These are phyloP conservation scores for Himantopus leucocephalus DNA, from an alignment of 2,113 vertebrate genomes.

Conservation along the genomic window DNA sequence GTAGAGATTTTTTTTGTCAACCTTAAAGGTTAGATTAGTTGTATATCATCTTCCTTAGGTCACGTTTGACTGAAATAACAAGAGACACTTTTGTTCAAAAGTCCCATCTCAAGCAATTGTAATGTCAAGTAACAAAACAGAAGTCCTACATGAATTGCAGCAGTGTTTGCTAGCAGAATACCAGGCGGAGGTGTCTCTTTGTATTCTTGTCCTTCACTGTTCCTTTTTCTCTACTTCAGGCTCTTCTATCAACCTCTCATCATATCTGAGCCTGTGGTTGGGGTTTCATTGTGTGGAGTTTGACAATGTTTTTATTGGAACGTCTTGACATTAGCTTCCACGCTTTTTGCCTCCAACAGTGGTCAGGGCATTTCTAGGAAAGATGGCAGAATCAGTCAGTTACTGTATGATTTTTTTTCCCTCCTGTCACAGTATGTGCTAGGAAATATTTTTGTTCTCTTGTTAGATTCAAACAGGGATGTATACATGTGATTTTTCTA, in stretches of 20 bases:
- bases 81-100: background rate
- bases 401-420: no score
- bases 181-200: background rate
- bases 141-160: background rate
- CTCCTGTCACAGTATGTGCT: background rate
- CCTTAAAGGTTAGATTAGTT: background rate
- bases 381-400: background rate
- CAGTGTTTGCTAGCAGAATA: background rate
- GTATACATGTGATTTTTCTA: background rate
- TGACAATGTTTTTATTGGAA: background rate
- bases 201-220: background rate
- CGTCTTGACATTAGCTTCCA: background rate
- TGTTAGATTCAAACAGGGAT: background rate
- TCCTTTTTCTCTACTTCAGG: background rate
- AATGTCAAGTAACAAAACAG: background rate
- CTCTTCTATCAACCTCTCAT: background rate
- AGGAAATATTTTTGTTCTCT: background rate
- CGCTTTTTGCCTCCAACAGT: accelerated
- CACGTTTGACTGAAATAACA: background rate
- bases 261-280: background rate
- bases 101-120: background rate
- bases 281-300: background rate
- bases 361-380: background rate
- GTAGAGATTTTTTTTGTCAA: background rate
- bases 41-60: background rate